A percentile compares a stretch with the other conserved stretches of the same genome.
phyloP scores from a whole-genome alignment of 2,113 vertebrate species.

The Syngnathus scovelli region DNA sequence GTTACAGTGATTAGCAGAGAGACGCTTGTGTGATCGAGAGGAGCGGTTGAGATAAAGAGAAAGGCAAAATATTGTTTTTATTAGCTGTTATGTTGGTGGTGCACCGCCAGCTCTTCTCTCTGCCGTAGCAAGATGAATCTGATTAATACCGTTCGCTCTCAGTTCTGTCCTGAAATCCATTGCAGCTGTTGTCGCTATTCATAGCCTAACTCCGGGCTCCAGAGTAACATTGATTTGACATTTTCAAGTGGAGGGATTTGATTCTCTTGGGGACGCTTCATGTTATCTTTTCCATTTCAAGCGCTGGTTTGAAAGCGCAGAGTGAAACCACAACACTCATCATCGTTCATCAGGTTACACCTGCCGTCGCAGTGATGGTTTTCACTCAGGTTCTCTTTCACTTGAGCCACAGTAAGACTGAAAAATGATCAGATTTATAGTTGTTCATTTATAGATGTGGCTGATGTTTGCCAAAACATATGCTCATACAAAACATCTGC shows the following conservation, averaged over 20 bases:
- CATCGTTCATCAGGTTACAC: conserved; percentile 18
- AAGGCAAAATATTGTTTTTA: conserved; percentile 72
- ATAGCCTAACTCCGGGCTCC: conserved; percentile 48
- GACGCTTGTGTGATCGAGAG: conserved; percentile 48
- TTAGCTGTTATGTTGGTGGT: conserved; percentile 72
- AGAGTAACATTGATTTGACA: conserved; percentile 68
- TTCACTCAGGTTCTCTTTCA: conserved; percentile 18
- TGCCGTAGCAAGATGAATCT: conserved; percentile 59
- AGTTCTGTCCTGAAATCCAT: conserved; percentile 56
- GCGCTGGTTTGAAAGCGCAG: conserved; percentile 18
- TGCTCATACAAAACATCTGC: conserved; percentile 41
- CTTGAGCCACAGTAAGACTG: conserved; percentile 4
- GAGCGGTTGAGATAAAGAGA: conserved; percentile 62
- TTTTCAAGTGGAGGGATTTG: conserved; percentile 51
- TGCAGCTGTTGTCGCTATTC: conserved; percentile 67
- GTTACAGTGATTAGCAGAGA: conserved; percentile 61
- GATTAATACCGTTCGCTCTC: conserved; percentile 42
- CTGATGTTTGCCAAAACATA: conserved; percentile 30
- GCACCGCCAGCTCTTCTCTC: conserved; percentile 51
- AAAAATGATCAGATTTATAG: conserved; percentile 10
- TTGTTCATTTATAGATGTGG: conserved; percentile 15
- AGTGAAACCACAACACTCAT: conserved; percentile 20
- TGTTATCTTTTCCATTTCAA: conserved; percentile 30
- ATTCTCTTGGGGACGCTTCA: conserved; percentile 53
- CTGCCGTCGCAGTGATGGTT: conserved; percentile 11